phyloP scores from a whole-genome alignment of 2,113 vertebrate genomes.

The Irena cyanogastra region DNA sequence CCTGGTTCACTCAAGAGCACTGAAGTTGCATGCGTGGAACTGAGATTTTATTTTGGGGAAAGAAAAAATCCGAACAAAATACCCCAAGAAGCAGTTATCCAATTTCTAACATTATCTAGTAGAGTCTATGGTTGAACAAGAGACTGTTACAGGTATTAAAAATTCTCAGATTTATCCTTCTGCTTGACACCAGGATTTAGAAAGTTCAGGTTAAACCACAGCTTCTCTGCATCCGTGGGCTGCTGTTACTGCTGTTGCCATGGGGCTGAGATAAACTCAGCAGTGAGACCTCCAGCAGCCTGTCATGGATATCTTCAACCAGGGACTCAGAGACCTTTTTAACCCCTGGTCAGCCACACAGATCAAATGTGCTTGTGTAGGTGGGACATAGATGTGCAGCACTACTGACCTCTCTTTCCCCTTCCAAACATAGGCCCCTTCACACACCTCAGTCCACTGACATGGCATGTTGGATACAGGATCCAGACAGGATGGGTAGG shows the following conservation, averaged over 20 bases:
- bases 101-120: not conserved
- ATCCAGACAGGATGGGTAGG: not conserved
- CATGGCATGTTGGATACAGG: accelerated
- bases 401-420: not conserved
- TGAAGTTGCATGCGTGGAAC: accelerated
- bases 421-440: accelerated
- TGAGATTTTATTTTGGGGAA: not conserved
- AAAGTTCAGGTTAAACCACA: not conserved
- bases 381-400: not conserved
- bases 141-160: not conserved
- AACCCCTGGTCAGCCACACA: not conserved
- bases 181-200: not conserved
- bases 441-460: not conserved
- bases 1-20: not conserved
- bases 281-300: not conserved
- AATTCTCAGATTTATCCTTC: not conserved
- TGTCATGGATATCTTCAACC: not conserved
- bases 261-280: not conserved
- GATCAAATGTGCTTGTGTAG: not conserved
- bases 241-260: not conserved
- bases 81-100: accelerated
- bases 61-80: not conserved
- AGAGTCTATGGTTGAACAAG: not conserved
- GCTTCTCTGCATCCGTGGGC: accelerated
- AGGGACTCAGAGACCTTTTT: not conserved